Conservation (phyloP, 2,888 invertebrate genomes). For the Conchocele bisecta region DNA sequence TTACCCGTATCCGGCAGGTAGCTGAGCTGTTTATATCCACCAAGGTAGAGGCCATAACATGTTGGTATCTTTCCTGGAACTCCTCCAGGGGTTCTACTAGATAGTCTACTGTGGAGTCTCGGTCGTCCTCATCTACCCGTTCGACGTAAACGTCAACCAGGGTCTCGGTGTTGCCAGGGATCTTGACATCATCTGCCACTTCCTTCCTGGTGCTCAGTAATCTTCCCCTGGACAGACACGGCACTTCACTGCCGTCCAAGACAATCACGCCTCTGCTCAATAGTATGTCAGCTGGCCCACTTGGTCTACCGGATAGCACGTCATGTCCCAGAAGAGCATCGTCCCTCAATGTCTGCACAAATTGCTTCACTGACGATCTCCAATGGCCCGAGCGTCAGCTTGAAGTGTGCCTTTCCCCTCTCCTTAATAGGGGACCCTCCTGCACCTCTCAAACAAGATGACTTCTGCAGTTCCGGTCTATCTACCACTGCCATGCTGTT, state of each 20-base stretch:
- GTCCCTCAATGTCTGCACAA: constrained; percentile 2
- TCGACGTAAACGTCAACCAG: constrained; percentile 26
- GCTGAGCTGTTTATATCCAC: constrained; percentile 21
- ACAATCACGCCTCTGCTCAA: constrained; percentile 23
- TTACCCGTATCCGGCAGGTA: constrained; percentile 22
- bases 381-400: too few relatives aligned
- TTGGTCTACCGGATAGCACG: constrained; percentile 12
- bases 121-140: constrained; percentile 12
- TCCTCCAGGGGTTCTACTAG: not conserved
- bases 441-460: too few relatives aligned
- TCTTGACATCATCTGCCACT: constrained; percentile 16
- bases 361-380: not conserved
- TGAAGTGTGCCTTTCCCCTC: too few relatives aligned
- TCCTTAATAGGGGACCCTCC: too few relatives aligned
- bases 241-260: not conserved
- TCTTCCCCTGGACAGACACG: not conserved
- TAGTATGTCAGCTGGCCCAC: constrained; percentile 24
- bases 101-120: not conserved
- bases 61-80: not conserved
- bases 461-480: too few relatives aligned
- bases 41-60: constrained; percentile 24
- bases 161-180: constrained; percentile 18
- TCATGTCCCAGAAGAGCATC: constrained; percentile 28
- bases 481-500: too few relatives aligned
- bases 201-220: constrained; percentile 3